Percentiles rank a stretch among this genome's conserved stretches.
These are phyloP conservation scores for Papilio glaucus DNA, from an alignment of 1,140 invertebrate species.

Conservation along the genomic window DNA sequence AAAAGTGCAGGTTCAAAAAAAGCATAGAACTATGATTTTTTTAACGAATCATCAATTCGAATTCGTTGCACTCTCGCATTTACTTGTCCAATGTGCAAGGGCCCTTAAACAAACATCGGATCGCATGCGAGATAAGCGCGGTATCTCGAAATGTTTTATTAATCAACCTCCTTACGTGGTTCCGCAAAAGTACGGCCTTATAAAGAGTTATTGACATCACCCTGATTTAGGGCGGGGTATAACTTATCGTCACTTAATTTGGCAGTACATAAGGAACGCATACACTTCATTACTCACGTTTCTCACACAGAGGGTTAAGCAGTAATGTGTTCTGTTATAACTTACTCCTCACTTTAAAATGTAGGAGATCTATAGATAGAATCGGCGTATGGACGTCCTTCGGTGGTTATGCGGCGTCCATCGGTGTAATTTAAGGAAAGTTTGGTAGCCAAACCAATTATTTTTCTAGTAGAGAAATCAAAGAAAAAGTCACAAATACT, in stretches of 20 bases:
- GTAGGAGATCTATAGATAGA: too few species aligned
- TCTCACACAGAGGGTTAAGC: not conserved
- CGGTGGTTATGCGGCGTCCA: too few species aligned
- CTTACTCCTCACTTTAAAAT: too few species aligned
- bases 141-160: conserved; percentile 65
- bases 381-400: too few species aligned
- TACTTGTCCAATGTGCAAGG: not conserved
- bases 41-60: too few species aligned
- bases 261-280: not conserved
- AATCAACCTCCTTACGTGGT: conserved; percentile 63
- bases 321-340: not conserved
- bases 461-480: too few species aligned
- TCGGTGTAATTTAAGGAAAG: too few species aligned
- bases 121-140: conserved; percentile 50
- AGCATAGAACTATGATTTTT: too few species aligned
- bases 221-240: conserved; percentile 42
- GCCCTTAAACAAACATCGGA: conserved; percentile 43
- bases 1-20: too few species aligned
- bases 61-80: not conserved
- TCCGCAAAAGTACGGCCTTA: conserved; percentile 47
- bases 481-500: too few species aligned
- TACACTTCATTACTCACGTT: not conserved
- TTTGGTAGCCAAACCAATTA: too few species aligned
- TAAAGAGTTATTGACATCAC: conserved; percentile 57
- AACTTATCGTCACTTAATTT: conserved; percentile 29